Evolutionary conservation across 2,113 vertebrate species (phyloP).

Genomic region (Stercorarius parasiticus): DNA sequence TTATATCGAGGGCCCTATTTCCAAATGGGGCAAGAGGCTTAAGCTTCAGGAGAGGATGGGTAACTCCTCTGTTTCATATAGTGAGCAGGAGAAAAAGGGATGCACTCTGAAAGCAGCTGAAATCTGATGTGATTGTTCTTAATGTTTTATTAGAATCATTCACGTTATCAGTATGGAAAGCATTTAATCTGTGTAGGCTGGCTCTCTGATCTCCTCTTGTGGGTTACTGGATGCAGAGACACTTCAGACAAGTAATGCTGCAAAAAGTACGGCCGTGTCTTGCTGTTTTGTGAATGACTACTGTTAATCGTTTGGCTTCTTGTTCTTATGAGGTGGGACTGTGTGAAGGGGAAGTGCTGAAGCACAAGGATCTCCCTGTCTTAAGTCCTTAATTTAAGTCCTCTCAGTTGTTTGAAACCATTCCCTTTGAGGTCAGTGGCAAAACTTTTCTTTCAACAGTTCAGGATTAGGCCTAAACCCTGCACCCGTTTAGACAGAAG

Average conservation of each 20-base stretch:
- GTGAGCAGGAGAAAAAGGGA: background rate
- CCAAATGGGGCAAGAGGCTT: background rate
- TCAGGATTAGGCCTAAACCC: background rate
- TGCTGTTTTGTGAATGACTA: background rate
- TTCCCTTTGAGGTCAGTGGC: background rate
- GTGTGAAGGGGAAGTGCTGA: background rate
- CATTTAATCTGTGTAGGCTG: background rate
- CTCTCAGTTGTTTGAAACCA: background rate
- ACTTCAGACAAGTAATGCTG: background rate
- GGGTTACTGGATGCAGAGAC: background rate
- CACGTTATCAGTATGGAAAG: background rate
- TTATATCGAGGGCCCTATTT: background rate
- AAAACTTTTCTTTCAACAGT: background rate
- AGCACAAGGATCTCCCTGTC: background rate
- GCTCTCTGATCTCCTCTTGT: background rate
- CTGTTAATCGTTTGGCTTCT: background rate
- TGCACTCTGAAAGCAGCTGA: background rate
- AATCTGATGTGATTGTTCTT: fast-evolving
- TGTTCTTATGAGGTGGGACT: background rate
- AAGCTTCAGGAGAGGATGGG: background rate
- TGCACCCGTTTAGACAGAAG: background rate
- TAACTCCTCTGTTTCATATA: background rate
- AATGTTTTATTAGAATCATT: background rate
- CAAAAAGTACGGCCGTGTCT: background rate
- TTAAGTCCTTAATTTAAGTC: background rate